Conservation (phyloP, 2,797 vertebrate species). For the Astyanax mexicanus region DNA sequence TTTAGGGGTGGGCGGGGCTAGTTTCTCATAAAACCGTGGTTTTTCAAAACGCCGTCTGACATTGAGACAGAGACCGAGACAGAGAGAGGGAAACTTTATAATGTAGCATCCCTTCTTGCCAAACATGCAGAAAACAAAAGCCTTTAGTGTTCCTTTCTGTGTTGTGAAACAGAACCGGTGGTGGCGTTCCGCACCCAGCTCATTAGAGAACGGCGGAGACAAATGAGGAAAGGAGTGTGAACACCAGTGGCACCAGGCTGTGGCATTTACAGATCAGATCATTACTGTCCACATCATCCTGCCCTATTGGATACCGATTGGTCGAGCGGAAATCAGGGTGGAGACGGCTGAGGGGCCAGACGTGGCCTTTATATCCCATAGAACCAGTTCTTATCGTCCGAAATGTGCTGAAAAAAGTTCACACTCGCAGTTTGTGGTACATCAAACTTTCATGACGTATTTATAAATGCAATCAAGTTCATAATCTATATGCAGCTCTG, state of each 20-base stretch:
- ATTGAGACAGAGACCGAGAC: conserved; percentile 70
- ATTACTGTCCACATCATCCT: conserved; percentile 21
- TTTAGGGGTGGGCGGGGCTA: background rate
- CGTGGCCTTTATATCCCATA: conserved; percentile 6
- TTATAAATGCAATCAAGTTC: too few species aligned
- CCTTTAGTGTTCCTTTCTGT: conserved; percentile 47
- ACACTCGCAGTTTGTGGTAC: too few species aligned
- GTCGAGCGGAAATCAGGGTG: conserved; percentile 38
- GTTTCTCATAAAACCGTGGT: conserved; percentile 44
- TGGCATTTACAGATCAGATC: conserved; percentile 43
- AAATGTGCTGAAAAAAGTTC: too few species aligned
- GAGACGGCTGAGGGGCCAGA: conserved; percentile 8
- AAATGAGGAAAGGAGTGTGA: conserved; percentile 17
- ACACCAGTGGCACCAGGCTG: conserved; percentile 34
- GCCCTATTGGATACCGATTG: conserved; percentile 41
- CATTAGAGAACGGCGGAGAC: conserved; percentile 40
- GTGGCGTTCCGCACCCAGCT: conserved; percentile 37
- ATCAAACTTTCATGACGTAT: too few species aligned
- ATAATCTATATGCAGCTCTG: too few species aligned
- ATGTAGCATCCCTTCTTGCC: conserved; percentile 76
- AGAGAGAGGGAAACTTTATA: conserved; percentile 72
- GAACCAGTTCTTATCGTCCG: background rate
- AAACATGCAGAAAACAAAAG: conserved; percentile 37
- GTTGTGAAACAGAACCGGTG: conserved; percentile 39
- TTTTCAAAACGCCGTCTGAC: conserved; percentile 47